Evolutionary conservation across 2,888 invertebrate species (phyloP).

Genomic region (Nasonia oneida): DNA sequence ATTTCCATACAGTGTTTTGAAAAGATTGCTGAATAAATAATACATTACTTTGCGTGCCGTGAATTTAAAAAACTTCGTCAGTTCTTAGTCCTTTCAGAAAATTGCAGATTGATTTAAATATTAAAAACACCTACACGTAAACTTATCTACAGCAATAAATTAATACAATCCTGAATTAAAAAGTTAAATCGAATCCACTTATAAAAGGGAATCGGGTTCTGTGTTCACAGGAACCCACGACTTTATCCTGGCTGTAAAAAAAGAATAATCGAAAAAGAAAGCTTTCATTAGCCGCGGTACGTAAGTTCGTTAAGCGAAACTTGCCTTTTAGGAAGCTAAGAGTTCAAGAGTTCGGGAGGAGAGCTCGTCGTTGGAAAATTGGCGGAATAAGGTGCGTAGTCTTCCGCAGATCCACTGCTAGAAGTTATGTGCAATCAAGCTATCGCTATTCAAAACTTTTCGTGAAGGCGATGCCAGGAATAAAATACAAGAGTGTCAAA

Average conservation of each 20-base stretch:
- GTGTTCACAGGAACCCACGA: not conserved
- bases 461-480: not conserved
- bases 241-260: not conserved
- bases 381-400: not conserved
- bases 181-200: not conserved
- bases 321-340: not conserved
- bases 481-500: not conserved
- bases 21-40: not conserved
- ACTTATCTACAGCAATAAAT: not conserved
- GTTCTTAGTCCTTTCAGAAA: not conserved
- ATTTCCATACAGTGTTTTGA: not conserved
- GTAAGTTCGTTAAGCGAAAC: conserved; percentile 31
- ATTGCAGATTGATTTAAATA: not conserved
- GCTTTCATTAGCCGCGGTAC: conserved; percentile 18
- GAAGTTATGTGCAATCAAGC: not conserved
- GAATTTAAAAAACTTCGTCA: not conserved
- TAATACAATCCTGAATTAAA: not conserved
- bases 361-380: not conserved
- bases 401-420: not conserved
- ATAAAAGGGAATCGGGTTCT: not conserved
- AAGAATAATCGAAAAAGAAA: conserved; percentile 12
- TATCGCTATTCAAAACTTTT: not conserved
- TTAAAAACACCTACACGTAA: not conserved
- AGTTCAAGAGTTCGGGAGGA: not conserved
- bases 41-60: not conserved